These are phyloP conservation scores for Ichneumoninae sp. DNA, from an alignment of 2,888 invertebrate genomes.

Conservation along the genomic window DNA sequence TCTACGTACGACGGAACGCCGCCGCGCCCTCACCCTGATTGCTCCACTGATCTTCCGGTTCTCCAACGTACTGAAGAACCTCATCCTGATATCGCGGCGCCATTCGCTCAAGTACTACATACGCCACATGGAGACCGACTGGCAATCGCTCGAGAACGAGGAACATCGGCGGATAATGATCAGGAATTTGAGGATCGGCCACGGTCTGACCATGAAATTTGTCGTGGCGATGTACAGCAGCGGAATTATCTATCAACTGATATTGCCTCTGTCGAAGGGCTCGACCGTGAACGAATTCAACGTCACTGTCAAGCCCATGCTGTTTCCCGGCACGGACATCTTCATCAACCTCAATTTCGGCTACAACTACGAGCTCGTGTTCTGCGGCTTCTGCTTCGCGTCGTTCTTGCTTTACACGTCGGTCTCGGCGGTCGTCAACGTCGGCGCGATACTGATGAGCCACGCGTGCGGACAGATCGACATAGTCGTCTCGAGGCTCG, in stretches of 20 bases:
- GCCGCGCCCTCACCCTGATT: conserved; percentile 29
- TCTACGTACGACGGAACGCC: conserved; percentile 25
- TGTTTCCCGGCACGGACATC: conserved; percentile 57
- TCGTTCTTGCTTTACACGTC: conserved; percentile 63
- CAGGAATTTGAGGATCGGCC: conserved; percentile 63
- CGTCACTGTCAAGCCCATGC: conserved; percentile 60
- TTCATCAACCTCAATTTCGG: conserved; percentile 63
- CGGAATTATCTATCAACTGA: conserved; percentile 67
- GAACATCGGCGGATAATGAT: conserved; percentile 49
- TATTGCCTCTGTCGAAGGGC: conserved; percentile 65
- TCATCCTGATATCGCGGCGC: conserved; percentile 49
- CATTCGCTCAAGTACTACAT: conserved; percentile 64
- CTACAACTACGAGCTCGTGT: conserved; percentile 71
- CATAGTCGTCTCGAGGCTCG: conserved; percentile 63
- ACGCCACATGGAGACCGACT: conserved; percentile 68
- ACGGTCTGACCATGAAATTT: conserved; percentile 63
- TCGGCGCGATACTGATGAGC: conserved; percentile 70
- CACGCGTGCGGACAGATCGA: conserved; percentile 72
- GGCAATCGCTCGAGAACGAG: conserved; percentile 59
- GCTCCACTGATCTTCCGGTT: conserved; percentile 54
- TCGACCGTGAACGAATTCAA: conserved; percentile 56
- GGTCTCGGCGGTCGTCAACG: conserved; percentile 65
- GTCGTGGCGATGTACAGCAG: conserved; percentile 67
- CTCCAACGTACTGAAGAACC: conserved; percentile 54
- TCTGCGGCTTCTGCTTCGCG: conserved; percentile 58